Conservation (phyloP, 2,113 vertebrate genomes). For the Psammodynastes pulverulentus region DNA sequence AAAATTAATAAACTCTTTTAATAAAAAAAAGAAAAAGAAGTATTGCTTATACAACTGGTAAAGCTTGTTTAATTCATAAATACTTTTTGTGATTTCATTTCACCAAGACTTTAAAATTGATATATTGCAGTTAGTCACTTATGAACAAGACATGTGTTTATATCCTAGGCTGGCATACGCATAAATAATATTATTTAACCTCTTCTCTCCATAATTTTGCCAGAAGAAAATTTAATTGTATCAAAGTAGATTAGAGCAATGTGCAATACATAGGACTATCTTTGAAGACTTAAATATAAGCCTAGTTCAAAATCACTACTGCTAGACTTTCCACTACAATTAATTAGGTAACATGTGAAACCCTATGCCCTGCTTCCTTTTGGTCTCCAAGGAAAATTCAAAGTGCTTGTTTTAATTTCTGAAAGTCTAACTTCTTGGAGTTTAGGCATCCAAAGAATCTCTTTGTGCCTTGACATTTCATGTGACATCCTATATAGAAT, state of each 20-base stretch:
- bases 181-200: background rate
- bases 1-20: no score
- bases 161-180: background rate
- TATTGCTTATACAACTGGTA: background rate
- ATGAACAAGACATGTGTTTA: background rate
- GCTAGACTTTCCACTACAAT: background rate
- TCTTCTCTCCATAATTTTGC: background rate
- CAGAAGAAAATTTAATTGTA: background rate
- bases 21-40: no score
- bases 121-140: slow-evolving; percentile 5
- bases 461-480: background rate
- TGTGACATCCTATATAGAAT: background rate
- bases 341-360: background rate
- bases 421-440: background rate
- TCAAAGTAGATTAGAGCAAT: background rate
- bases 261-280: background rate
- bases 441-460: background rate
- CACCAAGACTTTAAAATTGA: slow-evolving; percentile 16
- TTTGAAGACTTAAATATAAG: background rate
- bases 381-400: background rate
- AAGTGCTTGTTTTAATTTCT: background rate
- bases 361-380: background rate
- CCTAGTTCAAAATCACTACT: background rate
- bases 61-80: background rate
- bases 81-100: background rate